phyloP scores from a whole-genome alignment of 2,888 invertebrate species.

The Pterobdella sp. region DNA sequence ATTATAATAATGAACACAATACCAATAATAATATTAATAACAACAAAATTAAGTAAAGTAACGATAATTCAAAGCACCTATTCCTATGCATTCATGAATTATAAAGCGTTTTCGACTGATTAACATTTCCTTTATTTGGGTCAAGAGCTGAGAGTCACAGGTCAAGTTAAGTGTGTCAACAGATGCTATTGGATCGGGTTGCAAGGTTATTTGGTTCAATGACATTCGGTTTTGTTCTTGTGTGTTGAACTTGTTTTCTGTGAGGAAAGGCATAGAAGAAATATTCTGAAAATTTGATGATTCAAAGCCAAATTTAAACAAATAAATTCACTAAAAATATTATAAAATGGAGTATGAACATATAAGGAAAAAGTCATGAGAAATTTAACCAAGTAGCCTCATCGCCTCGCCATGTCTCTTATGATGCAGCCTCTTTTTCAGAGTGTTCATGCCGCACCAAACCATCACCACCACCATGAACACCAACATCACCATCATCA shows the following conservation, averaged over 20 bases:
- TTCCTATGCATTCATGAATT: slow-evolving; percentile 19
- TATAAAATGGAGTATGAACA: no score
- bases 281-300: no score
- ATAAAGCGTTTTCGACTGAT: neutral
- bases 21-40: neutral
- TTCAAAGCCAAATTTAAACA: no score
- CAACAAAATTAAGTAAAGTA: neutral
- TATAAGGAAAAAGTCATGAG: no score
- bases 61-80: neutral
- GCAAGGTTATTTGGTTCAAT: neutral
- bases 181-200: neutral
- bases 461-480: no score
- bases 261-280: no score
- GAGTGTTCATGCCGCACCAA: no score
- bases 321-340: no score
- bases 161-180: slow-evolving; percentile 7
- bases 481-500: no score
- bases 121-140: slow-evolving; percentile 13
- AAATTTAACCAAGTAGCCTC: no score
- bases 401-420: no score
- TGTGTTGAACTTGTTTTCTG: neutral
- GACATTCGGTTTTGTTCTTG: neutral
- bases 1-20: neutral
- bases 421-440: no score
- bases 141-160: slow-evolving; percentile 1